Conservation (phyloP, 2,888 invertebrate genomes). For the Taphrorychus bicolor region DNA sequence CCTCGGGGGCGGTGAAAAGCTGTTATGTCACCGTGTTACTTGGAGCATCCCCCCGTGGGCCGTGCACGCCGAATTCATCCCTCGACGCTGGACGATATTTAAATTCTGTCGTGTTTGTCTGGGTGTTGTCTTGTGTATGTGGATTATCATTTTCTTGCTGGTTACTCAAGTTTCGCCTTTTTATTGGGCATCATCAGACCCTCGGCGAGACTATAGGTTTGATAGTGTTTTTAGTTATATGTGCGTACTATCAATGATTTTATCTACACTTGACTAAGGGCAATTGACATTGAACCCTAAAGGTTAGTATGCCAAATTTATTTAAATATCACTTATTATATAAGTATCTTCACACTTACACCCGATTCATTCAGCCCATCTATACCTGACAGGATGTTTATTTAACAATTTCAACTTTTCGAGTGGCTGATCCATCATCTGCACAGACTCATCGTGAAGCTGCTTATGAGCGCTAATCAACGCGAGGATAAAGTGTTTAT, state of each 20-base stretch:
- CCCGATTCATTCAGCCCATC: no score
- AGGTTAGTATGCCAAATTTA: no score
- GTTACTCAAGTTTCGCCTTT: no score
- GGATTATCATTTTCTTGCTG: neutral
- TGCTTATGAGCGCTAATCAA: neutral
- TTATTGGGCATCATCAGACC: no score
- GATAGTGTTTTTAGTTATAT: no score
- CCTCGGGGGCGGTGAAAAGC: constrained; percentile 41
- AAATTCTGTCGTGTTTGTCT: constrained; percentile 30
- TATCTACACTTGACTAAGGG: no score
- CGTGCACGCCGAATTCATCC: constrained; percentile 34
- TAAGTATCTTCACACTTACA: no score
- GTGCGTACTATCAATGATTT: no score
- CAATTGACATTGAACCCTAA: no score
- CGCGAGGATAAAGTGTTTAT: constrained; percentile 10
- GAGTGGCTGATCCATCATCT: neutral
- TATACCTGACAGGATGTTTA: no score
- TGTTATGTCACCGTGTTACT: constrained; percentile 42
- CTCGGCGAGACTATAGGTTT: no score
- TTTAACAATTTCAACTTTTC: neutral
- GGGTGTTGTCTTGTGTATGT: neutral
- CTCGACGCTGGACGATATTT: constrained; percentile 32
- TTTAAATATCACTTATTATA: no score
- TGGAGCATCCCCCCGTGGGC: constrained; percentile 40
- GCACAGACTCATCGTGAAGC: neutral